Evolutionary conservation across 2,113 vertebrate genomes (phyloP).

Genomic region (Gorsachius goisagi): DNA sequence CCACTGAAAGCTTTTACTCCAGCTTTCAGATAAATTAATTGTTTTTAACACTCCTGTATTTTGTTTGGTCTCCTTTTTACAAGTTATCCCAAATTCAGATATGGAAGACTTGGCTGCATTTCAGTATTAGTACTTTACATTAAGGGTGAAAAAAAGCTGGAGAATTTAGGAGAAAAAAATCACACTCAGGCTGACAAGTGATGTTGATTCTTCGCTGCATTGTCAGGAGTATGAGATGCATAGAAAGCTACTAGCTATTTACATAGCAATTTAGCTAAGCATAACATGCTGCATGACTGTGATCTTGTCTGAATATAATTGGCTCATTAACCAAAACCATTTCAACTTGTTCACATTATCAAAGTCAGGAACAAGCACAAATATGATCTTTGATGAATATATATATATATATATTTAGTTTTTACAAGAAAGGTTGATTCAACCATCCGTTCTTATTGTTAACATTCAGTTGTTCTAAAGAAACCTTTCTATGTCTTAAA

Average conservation of each 20-base stretch:
- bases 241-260: neutral
- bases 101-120: neutral
- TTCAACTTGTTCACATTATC: conserved; percentile 23
- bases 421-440: neutral
- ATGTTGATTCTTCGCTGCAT: neutral
- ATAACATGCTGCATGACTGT: neutral
- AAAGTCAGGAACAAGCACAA: neutral
- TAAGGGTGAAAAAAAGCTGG: neutral
- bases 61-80: neutral
- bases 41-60: neutral
- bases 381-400: neutral
- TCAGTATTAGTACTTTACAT: neutral
- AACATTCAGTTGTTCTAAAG: neutral
- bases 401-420: neutral
- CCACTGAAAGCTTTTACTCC: neutral
- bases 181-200: neutral
- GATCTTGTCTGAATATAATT: conserved; percentile 39
- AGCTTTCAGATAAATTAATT: neutral
- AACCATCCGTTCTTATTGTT: neutral
- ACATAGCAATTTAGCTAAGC: conserved; percentile 16
- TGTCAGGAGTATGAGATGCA: neutral
- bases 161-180: neutral
- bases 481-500: neutral
- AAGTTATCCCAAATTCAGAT: neutral
- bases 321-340: conserved; percentile 48